phyloP scores from a whole-genome alignment of 2,113 vertebrate genomes.

The Galbula dea region DNA sequence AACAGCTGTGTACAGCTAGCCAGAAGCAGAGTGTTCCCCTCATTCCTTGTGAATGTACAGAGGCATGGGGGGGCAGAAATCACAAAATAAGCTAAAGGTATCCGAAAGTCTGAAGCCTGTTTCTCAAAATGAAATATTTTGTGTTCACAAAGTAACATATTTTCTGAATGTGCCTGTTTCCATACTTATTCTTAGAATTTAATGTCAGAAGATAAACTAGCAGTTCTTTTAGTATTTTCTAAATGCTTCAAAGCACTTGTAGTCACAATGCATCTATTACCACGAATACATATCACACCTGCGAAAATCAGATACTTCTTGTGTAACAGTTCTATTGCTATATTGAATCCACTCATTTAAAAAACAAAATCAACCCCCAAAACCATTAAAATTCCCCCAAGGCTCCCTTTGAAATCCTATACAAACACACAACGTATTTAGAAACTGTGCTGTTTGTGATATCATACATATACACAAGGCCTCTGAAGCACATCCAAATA shows the following conservation, averaged over 20 bases:
- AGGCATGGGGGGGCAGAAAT: background rate
- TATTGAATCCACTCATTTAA: background rate
- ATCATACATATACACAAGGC: background rate
- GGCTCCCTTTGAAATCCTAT: background rate
- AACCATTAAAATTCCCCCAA: background rate
- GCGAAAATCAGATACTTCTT: background rate
- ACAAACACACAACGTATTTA: background rate
- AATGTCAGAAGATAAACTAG: background rate
- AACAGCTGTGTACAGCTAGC: background rate
- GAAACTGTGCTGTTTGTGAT: background rate
- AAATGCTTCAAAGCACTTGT: background rate
- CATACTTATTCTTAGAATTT: background rate
- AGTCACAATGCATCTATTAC: background rate
- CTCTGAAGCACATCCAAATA: background rate
- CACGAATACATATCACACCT: background rate
- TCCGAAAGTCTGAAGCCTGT: background rate
- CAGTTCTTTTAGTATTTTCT: background rate
- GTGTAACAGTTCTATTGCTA: background rate
- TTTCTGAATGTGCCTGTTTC: background rate
- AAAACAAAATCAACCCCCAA: background rate
- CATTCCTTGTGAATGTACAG: background rate
- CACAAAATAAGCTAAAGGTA: background rate
- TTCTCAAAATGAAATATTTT: background rate
- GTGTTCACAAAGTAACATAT: background rate
- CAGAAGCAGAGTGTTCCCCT: background rate